phyloP scores from a whole-genome alignment of 2,888 invertebrate species.

The Nymphalis polychloros region DNA sequence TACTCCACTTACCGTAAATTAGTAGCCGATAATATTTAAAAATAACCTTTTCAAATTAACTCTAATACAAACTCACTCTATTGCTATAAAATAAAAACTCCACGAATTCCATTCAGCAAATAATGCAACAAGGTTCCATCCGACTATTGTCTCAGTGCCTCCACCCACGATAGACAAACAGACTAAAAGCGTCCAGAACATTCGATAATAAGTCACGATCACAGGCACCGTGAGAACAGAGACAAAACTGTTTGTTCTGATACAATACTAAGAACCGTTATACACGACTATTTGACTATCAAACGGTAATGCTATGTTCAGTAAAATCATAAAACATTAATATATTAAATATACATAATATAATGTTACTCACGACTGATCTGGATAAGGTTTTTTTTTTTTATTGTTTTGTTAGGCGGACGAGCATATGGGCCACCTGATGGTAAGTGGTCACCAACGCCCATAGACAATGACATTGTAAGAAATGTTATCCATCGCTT shows the following conservation, averaged over 20 bases:
- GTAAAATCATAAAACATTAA: neutral
- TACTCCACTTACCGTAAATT: no score
- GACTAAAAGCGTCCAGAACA: neutral
- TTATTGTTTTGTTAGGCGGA: no score
- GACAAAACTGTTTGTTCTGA: constrained; percentile 21
- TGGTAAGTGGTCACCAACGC: no score
- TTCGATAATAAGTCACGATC: constrained; percentile 21
- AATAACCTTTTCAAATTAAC: neutral
- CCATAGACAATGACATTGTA: no score
- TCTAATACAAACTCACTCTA: neutral
- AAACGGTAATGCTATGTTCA: neutral
- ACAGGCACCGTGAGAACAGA: constrained; percentile 23
- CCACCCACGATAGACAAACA: constrained; percentile 24
- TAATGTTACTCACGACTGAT: no score
- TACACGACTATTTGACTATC: constrained; percentile 21
- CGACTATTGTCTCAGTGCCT: constrained; percentile 9
- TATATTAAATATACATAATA: no score
- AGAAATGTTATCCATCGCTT: no score
- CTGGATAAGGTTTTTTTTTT: neutral
- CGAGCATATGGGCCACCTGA: no score
- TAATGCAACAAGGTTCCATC: constrained; percentile 2
- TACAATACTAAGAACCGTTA: constrained; percentile 11
- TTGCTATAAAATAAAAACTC: neutral
- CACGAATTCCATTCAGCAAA: neutral
- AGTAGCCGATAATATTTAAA: neutral